These are phyloP conservation scores for Gnathonemus echidnorhynchus DNA, from an alignment of 2,113 vertebrate genomes.

Conservation along the genomic window DNA sequence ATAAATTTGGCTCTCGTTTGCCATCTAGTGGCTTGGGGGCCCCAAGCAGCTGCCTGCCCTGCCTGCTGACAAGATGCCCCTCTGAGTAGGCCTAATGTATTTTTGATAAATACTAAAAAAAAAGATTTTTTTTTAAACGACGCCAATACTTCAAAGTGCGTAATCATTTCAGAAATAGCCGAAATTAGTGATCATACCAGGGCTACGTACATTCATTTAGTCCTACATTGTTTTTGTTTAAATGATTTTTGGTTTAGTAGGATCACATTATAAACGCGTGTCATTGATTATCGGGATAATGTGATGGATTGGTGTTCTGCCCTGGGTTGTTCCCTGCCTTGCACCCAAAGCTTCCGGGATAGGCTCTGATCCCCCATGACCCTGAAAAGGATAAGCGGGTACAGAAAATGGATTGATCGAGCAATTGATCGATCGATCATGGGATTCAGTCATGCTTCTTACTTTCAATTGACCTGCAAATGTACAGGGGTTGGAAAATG, in stretches of 20 bases:
- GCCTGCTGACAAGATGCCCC: too few relatives aligned
- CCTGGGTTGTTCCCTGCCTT: neutral
- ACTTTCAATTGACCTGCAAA: neutral
- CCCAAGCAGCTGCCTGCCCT: too few relatives aligned
- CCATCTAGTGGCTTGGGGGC: too few relatives aligned
- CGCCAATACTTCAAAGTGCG: too few relatives aligned
- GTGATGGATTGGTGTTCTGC: neutral
- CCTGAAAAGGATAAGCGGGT: neutral
- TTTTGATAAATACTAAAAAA: neutral
- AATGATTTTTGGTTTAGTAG: too few relatives aligned
- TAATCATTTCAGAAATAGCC: too few relatives aligned
- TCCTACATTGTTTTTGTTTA: too few relatives aligned
- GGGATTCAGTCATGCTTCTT: neutral
- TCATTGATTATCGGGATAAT: neutral
- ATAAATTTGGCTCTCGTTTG: too few relatives aligned
- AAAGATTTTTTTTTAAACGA: too few relatives aligned
- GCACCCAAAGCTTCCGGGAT: neutral
- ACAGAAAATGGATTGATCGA: neutral
- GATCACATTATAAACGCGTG: too few relatives aligned
- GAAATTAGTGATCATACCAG: too few relatives aligned
- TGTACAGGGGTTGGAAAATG: neutral
- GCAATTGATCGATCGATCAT: neutral
- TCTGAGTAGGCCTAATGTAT: neutral
- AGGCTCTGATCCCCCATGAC: neutral
- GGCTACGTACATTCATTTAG: too few relatives aligned